Percentiles rank a stretch among this genome's conserved stretches.
These are phyloP conservation scores for Parelbella ahira DNA, from an alignment of 2,888 invertebrate genomes.

Conservation along the genomic window DNA sequence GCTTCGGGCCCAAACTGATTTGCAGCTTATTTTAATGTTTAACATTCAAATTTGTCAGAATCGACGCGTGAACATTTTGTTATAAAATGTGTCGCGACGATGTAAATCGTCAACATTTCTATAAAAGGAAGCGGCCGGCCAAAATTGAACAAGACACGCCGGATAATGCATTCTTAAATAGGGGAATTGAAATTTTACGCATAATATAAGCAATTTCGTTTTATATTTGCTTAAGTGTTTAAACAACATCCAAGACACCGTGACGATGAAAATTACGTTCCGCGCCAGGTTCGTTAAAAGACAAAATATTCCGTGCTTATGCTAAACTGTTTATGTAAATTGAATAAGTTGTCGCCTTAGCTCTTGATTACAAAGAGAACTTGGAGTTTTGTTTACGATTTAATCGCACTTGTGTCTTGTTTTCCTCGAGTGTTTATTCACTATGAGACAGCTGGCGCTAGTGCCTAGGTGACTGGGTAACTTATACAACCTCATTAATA, in stretches of 20 bases:
- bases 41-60: too few species aligned
- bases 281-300: conserved; percentile 31
- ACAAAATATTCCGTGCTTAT: conserved; percentile 41
- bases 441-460: conserved; percentile 38
- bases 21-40: too few species aligned
- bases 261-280: conserved; percentile 21
- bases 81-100: too few species aligned
- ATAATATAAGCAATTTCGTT: too few species aligned
- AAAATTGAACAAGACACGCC: too few species aligned
- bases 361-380: conserved; percentile 68
- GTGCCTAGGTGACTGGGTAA: conserved; percentile 2
- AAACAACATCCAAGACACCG: conserved; percentile 15
- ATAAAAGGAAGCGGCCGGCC: too few species aligned
- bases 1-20: too few species aligned
- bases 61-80: too few species aligned
- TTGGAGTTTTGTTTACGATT: conserved; percentile 63
- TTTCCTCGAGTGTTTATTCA: conserved; percentile 44
- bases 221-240: conserved; percentile 4
- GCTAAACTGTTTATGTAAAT: conserved; percentile 68
- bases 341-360: conserved; percentile 66
- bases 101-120: too few species aligned
- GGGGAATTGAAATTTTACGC: too few species aligned
- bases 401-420: conserved; percentile 57
- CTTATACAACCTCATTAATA: too few species aligned
- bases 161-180: too few species aligned